Conservation (phyloP, 2,888 invertebrate species). For the Drosophila nr. perissopoda region DNA sequence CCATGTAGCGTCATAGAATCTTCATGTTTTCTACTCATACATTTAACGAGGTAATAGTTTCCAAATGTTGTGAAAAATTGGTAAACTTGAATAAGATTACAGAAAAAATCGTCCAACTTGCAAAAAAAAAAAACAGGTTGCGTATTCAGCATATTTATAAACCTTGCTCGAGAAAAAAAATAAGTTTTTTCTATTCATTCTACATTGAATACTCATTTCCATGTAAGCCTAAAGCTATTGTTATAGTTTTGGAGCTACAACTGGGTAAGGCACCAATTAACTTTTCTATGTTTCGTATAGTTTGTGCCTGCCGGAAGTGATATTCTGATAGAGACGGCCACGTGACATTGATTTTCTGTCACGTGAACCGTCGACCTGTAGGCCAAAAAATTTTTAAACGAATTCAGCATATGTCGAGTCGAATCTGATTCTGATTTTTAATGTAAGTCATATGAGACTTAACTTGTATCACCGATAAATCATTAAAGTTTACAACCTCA, state of each 20-base stretch:
- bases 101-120: not conserved
- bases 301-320: slow-evolving; percentile 59
- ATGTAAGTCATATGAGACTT: not conserved
- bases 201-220: not conserved
- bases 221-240: not conserved
- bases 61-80: not conserved
- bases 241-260: slow-evolving; percentile 11
- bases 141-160: not conserved
- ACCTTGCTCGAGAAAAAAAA: not conserved
- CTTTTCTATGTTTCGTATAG: slow-evolving; percentile 30
- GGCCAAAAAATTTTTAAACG: not conserved
- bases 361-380: not conserved
- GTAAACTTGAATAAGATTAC: not conserved
- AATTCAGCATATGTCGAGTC: not conserved
- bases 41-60: not conserved
- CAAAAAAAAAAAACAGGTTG: not conserved
- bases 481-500: not conserved
- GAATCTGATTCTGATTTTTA: not conserved
- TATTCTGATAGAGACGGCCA: slow-evolving; percentile 23
- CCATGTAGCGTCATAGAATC: not conserved
- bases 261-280: slow-evolving; percentile 36
- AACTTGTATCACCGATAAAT: not conserved
- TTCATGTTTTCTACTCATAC: not conserved
- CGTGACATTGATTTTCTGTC: slow-evolving; percentile 15
- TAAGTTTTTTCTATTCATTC: not conserved